phyloP scores from a whole-genome alignment of 35 echinoderm and acorn worm genomes.

The Stichopus chloronotus region DNA sequence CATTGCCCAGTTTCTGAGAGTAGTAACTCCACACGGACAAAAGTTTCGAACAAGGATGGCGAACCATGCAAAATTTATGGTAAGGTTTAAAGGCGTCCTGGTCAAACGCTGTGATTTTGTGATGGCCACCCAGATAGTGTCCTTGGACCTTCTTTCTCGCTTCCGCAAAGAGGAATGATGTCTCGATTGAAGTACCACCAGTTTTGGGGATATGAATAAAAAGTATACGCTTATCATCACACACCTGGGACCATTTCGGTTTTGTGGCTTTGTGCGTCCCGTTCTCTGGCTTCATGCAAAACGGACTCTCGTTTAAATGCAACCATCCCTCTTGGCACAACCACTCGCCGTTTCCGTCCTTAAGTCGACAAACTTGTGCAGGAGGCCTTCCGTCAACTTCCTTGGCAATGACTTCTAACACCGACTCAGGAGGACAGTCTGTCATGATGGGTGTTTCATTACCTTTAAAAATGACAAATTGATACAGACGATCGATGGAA shows the following conservation, averaged over 20 bases:
- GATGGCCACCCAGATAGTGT: conserved; percentile 13
- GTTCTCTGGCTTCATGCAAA: background rate
- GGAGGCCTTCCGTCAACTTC: background rate
- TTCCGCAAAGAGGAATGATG: conserved; percentile 23
- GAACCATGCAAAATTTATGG: conserved; percentile 38
- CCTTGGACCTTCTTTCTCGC: background rate
- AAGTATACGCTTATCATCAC: background rate
- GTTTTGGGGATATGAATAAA: conserved; percentile 35
- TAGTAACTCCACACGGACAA: conserved; percentile 28
- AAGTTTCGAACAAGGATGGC: conserved; percentile 13
- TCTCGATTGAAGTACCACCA: conserved; percentile 9
- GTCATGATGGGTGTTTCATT: background rate
- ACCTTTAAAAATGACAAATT: no score
- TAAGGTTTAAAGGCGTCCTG: conserved; percentile 2
- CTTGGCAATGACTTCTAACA: background rate
- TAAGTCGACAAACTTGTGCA: background rate
- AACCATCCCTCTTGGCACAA: background rate
- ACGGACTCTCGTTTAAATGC: background rate
- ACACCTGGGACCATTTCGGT: background rate
- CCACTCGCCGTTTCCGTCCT: background rate
- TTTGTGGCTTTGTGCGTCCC: background rate
- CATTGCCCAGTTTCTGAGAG: conserved; percentile 1
- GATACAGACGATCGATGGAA: no score
- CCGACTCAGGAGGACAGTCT: background rate
- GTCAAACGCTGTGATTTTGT: conserved; percentile 29